Evolutionary conservation across 2,797 vertebrate genomes (phyloP).

Genomic region (Microctenopoma steveboyesi): DNA sequence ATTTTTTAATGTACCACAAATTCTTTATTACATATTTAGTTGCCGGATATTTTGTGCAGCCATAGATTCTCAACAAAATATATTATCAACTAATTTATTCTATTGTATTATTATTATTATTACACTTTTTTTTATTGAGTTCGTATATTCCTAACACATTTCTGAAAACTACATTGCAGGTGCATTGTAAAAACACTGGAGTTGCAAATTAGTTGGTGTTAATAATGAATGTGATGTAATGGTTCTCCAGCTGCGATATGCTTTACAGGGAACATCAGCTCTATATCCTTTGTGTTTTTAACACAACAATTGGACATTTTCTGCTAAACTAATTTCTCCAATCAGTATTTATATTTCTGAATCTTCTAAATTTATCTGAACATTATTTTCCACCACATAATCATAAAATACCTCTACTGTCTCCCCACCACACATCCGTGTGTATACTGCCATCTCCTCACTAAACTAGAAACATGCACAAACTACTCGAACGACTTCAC

Average conservation of each 20-base stretch:
- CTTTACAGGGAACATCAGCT: no score
- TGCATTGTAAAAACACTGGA: no score
- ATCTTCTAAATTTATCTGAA: conserved; percentile 23
- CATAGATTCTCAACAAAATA: no score
- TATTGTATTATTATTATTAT: no score
- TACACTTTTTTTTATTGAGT: no score
- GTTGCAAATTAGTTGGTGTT: background rate
- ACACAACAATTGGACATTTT: conserved; percentile 15
- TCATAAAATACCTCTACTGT: conserved; percentile 12
- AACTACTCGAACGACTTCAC: background rate
- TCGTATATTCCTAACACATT: no score
- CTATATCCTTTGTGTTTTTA: background rate
- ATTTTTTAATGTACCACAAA: no score
- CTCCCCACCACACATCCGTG: conserved; percentile 7
- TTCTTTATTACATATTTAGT: no score
- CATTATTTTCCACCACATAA: conserved; percentile 4
- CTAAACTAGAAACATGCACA: conserved; percentile 21
- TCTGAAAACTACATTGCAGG: no score
- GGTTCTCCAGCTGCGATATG: no score
- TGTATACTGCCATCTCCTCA: conserved; percentile 26
- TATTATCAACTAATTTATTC: no score
- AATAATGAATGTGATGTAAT: background rate
- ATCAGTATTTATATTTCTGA: conserved; percentile 10
- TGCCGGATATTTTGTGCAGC: no score
- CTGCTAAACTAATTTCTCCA: conserved; percentile 13